A percentile compares a stretch with the other conserved stretches of the same genome.
phyloP scores from a whole-genome alignment of 2,888 invertebrate genomes.

The Cataglyphis livida region DNA sequence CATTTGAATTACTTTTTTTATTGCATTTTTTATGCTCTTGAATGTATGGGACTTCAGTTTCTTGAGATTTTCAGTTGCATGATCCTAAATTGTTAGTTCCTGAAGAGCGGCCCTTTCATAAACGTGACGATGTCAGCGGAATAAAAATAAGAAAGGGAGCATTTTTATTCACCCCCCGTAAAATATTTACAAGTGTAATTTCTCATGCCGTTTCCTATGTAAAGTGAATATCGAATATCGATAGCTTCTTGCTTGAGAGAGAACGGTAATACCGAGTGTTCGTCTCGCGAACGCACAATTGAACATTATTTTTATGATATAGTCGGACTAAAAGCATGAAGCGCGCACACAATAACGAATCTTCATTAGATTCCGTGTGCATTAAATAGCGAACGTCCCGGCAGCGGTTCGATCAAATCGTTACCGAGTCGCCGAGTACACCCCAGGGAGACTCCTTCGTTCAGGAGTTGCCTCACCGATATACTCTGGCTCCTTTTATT shows the following conservation, averaged over 20 bases:
- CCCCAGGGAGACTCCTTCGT: constrained; percentile 41
- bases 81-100: constrained; percentile 38
- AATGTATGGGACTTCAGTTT: constrained; percentile 19
- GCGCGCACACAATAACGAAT: not conserved
- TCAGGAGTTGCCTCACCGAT: constrained; percentile 52
- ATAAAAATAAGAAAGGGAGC: constrained; percentile 40
- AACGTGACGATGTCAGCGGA: constrained; percentile 8
- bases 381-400: constrained; percentile 22
- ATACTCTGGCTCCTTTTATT: constrained; percentile 43
- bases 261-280: not conserved
- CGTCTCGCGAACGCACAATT: constrained; percentile 14
- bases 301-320: constrained; percentile 29
- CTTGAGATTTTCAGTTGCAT: constrained; percentile 30
- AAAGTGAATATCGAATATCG: constrained; percentile 43
- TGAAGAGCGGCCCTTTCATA: constrained; percentile 9
- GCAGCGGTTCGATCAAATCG: constrained; percentile 41
- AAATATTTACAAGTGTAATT: constrained; percentile 54
- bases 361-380: constrained; percentile 22
- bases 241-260: constrained; percentile 8
- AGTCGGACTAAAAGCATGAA: not conserved
- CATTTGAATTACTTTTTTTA: constrained; percentile 15
- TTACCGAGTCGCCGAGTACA: constrained; percentile 22
- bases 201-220: constrained; percentile 47
- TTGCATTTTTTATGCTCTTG: not conserved
- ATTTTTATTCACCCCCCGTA: constrained; percentile 36